Base-by-base conservation (phyloP, 2,888 invertebrate genomes). In the Noctua fimbriata region DNA sequence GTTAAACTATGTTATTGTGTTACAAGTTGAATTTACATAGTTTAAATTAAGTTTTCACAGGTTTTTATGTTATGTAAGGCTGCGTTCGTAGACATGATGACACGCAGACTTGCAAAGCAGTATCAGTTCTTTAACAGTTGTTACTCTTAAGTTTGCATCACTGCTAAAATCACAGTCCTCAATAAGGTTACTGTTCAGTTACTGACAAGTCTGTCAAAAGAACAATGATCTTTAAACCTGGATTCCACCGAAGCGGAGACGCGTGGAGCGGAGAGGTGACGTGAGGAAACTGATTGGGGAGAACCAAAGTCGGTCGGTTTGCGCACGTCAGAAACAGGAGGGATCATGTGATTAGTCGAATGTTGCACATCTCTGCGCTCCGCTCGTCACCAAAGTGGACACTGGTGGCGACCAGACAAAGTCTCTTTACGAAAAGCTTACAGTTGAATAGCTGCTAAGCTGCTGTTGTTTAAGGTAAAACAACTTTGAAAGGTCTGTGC, bases 1-100 rank as follows among this genome's bases (percentile, higher is more conserved):
- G n/a, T 36, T 65, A 63, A 65, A 69, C 24, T 79, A 28, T 16
- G 36, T 36, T 55, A 52, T 12, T n/a, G n/a, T 69, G 21, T 69
- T 41, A 55, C 36, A 58, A 41, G 41, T 67, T 49, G 36, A 69
- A n/a, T 69, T 76, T 24, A 24, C 44, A 44, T 52, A n/a, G 60
- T 67, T 60, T 60, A 6, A 21, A 49, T 52, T 44, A 69, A 52
- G 32, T 65, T 65, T 18, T 7, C 36, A 70, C 32, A 41, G 1
- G 36, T 36, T 58, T 0, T 41, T 58, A 58, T 52, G 28, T 66
- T 49, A 55, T 28, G 4, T 36, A 63, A 32, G 41, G 10, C 58
- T n/a, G 28, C n/a, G n/a, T 14, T 1, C 28, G n/a, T 5, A n/a
- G n/a, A 9, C n/a, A 58, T 58, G 5, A 14, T 5, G n/a, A 6